Conservation (phyloP, 2,888 invertebrate species). For the Polyommatus icarus region DNA sequence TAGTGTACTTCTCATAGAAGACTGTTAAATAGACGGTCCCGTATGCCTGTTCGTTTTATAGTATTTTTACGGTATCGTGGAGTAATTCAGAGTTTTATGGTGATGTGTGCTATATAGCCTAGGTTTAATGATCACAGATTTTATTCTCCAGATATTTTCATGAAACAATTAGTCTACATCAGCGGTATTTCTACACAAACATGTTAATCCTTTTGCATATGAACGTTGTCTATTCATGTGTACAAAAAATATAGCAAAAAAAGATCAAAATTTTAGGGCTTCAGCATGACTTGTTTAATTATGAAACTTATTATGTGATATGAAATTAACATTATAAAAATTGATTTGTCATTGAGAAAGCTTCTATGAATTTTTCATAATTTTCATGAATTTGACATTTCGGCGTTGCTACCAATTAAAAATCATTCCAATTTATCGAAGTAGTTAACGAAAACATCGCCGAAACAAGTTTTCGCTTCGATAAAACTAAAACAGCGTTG, state of each 20-base stretch:
- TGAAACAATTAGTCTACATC: background rate
- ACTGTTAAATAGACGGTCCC: constrained; percentile 13
- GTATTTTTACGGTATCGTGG: constrained; percentile 28
- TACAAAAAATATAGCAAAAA: no score
- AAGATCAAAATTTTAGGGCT: no score
- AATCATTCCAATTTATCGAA: background rate
- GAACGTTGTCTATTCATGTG: no score
- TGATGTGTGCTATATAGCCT: constrained; percentile 16
- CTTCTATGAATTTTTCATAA: no score
- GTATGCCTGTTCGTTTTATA: constrained; percentile 27
- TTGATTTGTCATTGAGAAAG: no score
- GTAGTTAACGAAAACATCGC: constrained; percentile 3
- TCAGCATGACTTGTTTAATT: no score
- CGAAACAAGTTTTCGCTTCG: background rate
- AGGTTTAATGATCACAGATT: constrained; percentile 22
- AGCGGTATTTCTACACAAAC: background rate
- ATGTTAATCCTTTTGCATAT: background rate
- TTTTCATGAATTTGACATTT: no score
- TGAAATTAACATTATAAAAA: no score
- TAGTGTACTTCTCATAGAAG: background rate
- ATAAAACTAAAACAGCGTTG: constrained; percentile 24
- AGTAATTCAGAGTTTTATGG: constrained; percentile 28
- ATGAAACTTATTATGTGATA: no score
- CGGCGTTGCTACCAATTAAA: background rate
- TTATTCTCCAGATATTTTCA: constrained; percentile 1